phyloP scores from a whole-genome alignment of 2,888 invertebrate species.

The Matsumyia berberina region DNA sequence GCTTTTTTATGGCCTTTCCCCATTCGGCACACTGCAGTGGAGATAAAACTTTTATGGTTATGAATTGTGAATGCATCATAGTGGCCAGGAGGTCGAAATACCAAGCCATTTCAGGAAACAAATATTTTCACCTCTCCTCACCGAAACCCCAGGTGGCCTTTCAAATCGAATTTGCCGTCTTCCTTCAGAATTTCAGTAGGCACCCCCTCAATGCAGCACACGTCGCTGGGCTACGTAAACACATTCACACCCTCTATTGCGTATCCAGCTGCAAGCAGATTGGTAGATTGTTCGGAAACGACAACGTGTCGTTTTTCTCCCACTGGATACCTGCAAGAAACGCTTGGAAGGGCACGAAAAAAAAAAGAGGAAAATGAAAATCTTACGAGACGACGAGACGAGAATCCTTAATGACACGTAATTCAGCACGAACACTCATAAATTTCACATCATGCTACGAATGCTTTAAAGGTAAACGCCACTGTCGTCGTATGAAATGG shows the following conservation, averaged over 20 bases:
- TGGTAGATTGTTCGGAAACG: constrained; percentile 54
- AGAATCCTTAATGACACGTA: constrained; percentile 68
- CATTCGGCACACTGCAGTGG: background rate
- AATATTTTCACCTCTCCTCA: background rate
- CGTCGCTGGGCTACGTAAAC: constrained; percentile 9
- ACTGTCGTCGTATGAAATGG: constrained; percentile 9
- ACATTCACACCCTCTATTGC: constrained; percentile 20
- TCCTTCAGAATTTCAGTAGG: too few relatives aligned
- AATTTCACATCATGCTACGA: constrained; percentile 12
- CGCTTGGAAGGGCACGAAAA: constrained; percentile 28
- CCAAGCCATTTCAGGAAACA: background rate
- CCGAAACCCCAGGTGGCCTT: constrained; percentile 31
- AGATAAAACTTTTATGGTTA: too few relatives aligned
- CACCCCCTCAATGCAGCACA: background rate
- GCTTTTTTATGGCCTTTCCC: background rate
- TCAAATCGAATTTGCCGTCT: constrained; percentile 28
- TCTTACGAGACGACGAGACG: constrained; percentile 58
- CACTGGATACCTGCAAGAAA: constrained; percentile 6
- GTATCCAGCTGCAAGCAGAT: constrained; percentile 45
- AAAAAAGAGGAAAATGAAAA: constrained; percentile 36
- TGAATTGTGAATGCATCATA: too few relatives aligned
- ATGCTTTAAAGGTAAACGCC: constrained; percentile 54
- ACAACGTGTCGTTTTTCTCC: constrained; percentile 50
- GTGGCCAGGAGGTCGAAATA: too few relatives aligned
- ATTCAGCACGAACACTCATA: constrained; percentile 67